Base-by-base conservation (phyloP, 2,113 vertebrate genomes). In the Dromas ardeola region DNA sequence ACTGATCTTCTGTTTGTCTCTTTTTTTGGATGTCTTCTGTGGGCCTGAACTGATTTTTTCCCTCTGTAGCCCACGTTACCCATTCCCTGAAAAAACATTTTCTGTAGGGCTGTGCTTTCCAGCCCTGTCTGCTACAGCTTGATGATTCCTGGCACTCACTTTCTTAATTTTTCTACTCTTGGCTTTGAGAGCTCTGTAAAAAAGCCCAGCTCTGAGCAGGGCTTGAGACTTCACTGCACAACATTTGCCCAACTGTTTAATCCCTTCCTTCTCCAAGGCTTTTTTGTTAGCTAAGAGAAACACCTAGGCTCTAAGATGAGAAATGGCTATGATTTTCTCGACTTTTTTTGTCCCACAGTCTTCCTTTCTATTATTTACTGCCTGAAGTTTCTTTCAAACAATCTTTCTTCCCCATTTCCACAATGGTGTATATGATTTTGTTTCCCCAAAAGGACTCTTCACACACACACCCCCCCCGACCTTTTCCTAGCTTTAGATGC, bases 211-310 rank as follows among this genome's bases (percentile, higher is more conserved):
- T 86, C 83, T 55, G 50, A 90, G 56, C 42, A 86, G n/a, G 22
- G 23, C 32, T 89, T 81, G 34, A 69, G 36, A 79, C 49, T 53
- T 78, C n/a, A 19, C 27, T 69, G n/a, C 63, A 36, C n/a, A 86
- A 49, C 23, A 42, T 85, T 79, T 94, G 19, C 38, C 58, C 53
- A 80, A 36, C 12, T 69, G 36, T 89, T 90, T 81, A 71, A 85
- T 81, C 25, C 30, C 26, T 71, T 40, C 20, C 29, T 62, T 92
- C 18, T 71, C 32, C 22, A n/a, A 67, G 5, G 17, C 2, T 42
- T 50, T 95, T 83, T 77, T 92, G 23, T 36, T 87, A 87, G 32
- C 17, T 63, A 45, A 93, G 43, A 80, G 43, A 77, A 93, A 69
- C 10, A 62, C 25, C 30, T 38, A 29, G 26, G 17, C 11, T 81